These are phyloP conservation scores for Gonocerus acuteangulatus DNA, from an alignment of 2,888 invertebrate species.

Conservation along the genomic window DNA sequence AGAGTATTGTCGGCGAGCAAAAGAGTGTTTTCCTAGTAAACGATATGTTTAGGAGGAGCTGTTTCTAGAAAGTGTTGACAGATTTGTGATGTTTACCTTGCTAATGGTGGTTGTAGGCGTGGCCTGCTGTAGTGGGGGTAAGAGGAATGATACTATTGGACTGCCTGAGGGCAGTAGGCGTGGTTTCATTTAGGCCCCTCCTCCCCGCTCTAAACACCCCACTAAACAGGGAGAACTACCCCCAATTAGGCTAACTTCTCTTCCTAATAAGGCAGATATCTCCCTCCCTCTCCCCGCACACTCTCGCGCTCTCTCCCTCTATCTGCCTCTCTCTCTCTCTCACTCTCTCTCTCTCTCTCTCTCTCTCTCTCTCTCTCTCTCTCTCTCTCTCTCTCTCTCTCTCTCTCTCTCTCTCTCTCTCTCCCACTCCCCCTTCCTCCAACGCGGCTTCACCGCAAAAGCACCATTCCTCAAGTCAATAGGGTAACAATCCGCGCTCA, in stretches of 20 bases:
- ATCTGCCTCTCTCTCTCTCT: too few relatives aligned
- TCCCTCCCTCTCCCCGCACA: neutral
- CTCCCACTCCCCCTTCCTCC: neutral
- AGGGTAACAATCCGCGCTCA: neutral
- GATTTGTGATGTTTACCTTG: slow-evolving; percentile 15
- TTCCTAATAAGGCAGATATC: slow-evolving; percentile 8
- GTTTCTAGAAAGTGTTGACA: slow-evolving; percentile 4
- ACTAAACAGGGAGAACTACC: slow-evolving; percentile 21
- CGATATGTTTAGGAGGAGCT: slow-evolving; percentile 21
- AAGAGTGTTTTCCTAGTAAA: slow-evolving; percentile 19
- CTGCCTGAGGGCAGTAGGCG: neutral
- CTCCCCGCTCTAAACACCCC: slow-evolving; percentile 12
- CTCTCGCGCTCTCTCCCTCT: neutral
- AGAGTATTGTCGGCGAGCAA: neutral
- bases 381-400: neutral
- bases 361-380: slow-evolving; percentile 2
- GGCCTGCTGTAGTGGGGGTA: slow-evolving; percentile 1
- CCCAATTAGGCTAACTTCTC: slow-evolving; percentile 23
- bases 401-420: neutral
- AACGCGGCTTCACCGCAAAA: neutral
- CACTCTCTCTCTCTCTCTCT: neutral
- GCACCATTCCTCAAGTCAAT: neutral
- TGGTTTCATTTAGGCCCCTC: neutral
- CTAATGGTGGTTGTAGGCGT: slow-evolving; percentile 18
- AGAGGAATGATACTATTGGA: neutral